Base-by-base conservation (phyloP, 2,888 invertebrate genomes). In the Myathropa florea region DNA sequence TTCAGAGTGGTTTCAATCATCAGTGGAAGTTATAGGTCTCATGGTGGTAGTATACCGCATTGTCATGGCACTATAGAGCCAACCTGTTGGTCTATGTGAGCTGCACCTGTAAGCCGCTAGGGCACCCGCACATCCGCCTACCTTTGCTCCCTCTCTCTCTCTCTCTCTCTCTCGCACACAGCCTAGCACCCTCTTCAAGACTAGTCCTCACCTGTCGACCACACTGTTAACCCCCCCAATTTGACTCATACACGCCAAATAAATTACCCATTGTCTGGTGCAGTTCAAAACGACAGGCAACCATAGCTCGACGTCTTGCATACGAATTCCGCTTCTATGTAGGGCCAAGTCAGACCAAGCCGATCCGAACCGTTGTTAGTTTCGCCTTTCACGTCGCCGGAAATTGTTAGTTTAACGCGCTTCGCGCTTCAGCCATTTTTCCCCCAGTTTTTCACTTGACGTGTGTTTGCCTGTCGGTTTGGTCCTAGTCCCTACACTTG, bases 381-480 rank as follows among this genome's bases (percentile, higher is more conserved):
- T 79, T 86, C 65, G 83, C 75, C 61, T 83, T 83, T 79, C 78
- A 86, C 83, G 83, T 86, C 86, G 61, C 61, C 78, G 86, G 83
- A 86, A 83, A 86, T 86, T 86, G 86, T 86, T 86, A 86, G 86
- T 83, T 86, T 86, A 86, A 86, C 83, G 75, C 83, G 83, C 86
- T 85, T 85, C 85, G 85, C 82, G 85, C 77, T 85, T 82, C 85
- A 77, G 64, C 72, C 82, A 73, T 77, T 75, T 80, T 85, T 77
- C 18, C 60, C 14, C 59, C n/a, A 53, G 80, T 65, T 76, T 57
- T 76, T 76, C 75, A 80, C 36, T 64, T 72, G 65, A 70, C 36
- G 24, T 70, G 46, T 21, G 61, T 39, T 28, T 33, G 71, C 21
- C 24, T 71, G 14, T 39, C 18, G 12, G 55, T 70, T 18, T 71